Conservation (phyloP, 2,888 invertebrate genomes). For the Lepidochrysops patricia region DNA sequence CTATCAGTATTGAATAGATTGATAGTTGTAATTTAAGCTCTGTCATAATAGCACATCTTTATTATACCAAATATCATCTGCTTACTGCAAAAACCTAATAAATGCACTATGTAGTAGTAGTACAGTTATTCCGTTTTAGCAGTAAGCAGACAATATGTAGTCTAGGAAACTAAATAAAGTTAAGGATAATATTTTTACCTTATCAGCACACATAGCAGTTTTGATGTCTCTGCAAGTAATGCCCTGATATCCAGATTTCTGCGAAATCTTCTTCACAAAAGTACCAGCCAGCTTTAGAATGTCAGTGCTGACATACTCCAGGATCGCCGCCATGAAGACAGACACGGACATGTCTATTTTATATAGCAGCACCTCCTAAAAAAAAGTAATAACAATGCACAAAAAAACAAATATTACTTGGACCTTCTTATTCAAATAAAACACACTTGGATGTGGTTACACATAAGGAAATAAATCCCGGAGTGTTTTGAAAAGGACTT, state of each 20-base stretch:
- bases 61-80: too few species aligned
- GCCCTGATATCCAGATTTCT: conserved; percentile 72
- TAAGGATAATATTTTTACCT: conserved; percentile 74
- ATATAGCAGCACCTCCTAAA: conserved; percentile 87
- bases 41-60: too few species aligned
- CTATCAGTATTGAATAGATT: too few species aligned
- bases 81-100: too few species aligned
- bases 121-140: too few species aligned
- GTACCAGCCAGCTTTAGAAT: conserved; percentile 96
- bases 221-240: conserved; percentile 96
- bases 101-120: too few species aligned
- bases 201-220: conserved; percentile 98
- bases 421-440: neutral
- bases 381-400: conserved; percentile 9
- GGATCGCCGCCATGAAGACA: conserved; percentile 91
- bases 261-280: conserved; percentile 97
- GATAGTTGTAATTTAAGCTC: too few species aligned
- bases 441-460: neutral
- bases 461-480: neutral
- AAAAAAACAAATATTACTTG: too few species aligned
- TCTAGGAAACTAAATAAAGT: neutral
- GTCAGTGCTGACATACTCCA: conserved; percentile 96
- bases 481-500: conserved; percentile 6
- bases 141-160: too few species aligned
- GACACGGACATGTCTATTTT: conserved; percentile 92